A percentile compares a stretch with the other conserved stretches of the same genome.
Conservation (phyloP, 2,888 invertebrate genomes). For the Merodon equestris region DNA sequence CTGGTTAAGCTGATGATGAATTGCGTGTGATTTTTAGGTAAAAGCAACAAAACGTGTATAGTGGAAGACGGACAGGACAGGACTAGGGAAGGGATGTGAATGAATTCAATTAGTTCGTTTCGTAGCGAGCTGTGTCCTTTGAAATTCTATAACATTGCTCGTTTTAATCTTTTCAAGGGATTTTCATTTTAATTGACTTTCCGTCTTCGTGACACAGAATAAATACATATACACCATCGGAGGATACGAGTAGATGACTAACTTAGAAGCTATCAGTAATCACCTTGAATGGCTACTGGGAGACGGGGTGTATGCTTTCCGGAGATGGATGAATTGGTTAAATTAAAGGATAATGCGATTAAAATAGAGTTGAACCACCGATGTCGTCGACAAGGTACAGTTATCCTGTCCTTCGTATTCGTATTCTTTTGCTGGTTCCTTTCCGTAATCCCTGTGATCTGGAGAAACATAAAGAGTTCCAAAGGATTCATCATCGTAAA, state of each 20-base stretch:
- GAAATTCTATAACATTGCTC: constrained; percentile 47
- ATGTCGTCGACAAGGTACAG: constrained; percentile 2
- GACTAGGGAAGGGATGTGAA: constrained; percentile 25
- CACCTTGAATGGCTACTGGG: constrained; percentile 6
- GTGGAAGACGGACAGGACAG: no score
- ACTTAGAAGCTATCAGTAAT: constrained; percentile 9
- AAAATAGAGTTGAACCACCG: constrained; percentile 41
- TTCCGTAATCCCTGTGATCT: no score
- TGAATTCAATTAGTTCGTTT: constrained; percentile 38
- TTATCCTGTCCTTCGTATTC: no score
- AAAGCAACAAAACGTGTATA: constrained; percentile 22
- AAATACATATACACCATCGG: no score
- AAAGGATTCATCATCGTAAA: constrained; percentile 14
- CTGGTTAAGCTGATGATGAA: constrained; percentile 38
- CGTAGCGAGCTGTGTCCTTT: constrained; percentile 33
- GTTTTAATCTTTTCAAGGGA: constrained; percentile 59
- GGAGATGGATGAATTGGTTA: constrained; percentile 40
- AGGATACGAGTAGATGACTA: no score
- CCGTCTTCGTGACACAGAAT: constrained; percentile 30
- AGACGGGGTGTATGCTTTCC: not conserved
- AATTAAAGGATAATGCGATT: constrained; percentile 65
- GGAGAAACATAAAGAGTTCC: not conserved
- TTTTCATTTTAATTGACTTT: constrained; percentile 65
- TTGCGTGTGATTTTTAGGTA: constrained; percentile 36
- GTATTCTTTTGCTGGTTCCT: no score